Base-by-base conservation (phyloP, 2,113 vertebrate species). In the Channa argus region DNA sequence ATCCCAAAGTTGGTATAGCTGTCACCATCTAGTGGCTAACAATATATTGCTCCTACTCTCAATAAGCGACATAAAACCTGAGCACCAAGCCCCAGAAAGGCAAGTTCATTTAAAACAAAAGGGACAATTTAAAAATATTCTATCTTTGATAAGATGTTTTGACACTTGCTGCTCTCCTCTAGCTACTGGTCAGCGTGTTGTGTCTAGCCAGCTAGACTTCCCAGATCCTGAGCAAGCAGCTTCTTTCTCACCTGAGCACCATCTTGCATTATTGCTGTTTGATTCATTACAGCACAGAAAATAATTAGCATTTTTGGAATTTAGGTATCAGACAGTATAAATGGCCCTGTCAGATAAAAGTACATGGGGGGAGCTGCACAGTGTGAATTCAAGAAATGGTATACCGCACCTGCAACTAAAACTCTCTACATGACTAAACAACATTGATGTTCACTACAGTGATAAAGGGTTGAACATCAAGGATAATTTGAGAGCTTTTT, bases 191-290 rank as follows among this genome's bases (percentile, higher is more conserved):
- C 68, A 75, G 54, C 56, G 63, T 78, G 70, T 63, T n/a, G 70
- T 75, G 92, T 93, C 94, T 90, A 93, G 94, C 93, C 93, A 63
- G 93, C 94, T 94, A 90, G 92, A 93, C 89, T 74, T 63, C 75
- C 43, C 12, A 3, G 33, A 80, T 83, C 89, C 88, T 88, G 90
- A 92, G 91, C 80, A 8, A 77, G 63, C 34, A 46, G 47, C 63
- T 43, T 59, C 50, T 59, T 54, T 43, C 44, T 65, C 75, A 71
- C 89, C 86, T 82, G 89, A 90, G 90, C 24, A 5, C 61, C 63
- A 83, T 67, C 51, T 68, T 64, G 24, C 68, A 12, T 91, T 93
- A 93, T 92, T 94, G 92, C 91, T 66, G 80, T 91, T 87, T 83
- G 50, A 74, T 65, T 71, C 52, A 49, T 51, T 8, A 79, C 77